Conservation (phyloP, 2,113 vertebrate species). For the Chunga burmeisteri region DNA sequence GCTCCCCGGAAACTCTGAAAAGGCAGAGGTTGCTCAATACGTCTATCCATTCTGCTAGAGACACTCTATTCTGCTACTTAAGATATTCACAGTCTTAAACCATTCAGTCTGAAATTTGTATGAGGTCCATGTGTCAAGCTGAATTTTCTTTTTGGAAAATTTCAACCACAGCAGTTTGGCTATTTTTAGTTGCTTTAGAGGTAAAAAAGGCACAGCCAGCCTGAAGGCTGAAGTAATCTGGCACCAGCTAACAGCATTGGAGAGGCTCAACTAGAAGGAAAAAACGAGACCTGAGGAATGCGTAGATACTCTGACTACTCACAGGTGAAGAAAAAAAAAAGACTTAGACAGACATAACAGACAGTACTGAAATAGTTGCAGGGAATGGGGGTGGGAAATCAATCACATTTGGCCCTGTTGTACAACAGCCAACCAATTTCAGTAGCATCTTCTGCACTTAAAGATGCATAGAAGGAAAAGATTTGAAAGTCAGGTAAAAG, state of each 20-base stretch:
- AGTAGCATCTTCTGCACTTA: neutral
- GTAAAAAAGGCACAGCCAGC: neutral
- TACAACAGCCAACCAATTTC: neutral
- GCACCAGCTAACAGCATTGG: neutral
- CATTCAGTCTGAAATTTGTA: neutral
- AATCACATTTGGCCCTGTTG: neutral
- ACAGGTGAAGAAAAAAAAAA: neutral
- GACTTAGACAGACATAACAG: neutral
- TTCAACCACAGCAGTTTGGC: neutral
- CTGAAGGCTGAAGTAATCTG: neutral
- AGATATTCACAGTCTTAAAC: neutral
- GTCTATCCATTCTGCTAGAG: neutral
- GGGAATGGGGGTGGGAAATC: neutral
- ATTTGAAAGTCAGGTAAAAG: neutral
- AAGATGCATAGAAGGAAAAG: neutral
- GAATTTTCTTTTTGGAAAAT: neutral
- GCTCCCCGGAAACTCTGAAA: neutral
- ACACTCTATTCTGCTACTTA: neutral
- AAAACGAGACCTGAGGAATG: neutral
- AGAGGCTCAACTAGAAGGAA: neutral
- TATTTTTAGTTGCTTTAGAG: neutral
- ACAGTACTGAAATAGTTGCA: neutral
- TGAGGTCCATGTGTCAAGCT: fast-evolving
- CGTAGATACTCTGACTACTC: neutral
- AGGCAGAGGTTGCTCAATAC: neutral